Percentiles rank a stretch among this genome's conserved stretches.
phyloP scores from a whole-genome alignment of 2,888 invertebrate species.

The Elegia similella region DNA sequence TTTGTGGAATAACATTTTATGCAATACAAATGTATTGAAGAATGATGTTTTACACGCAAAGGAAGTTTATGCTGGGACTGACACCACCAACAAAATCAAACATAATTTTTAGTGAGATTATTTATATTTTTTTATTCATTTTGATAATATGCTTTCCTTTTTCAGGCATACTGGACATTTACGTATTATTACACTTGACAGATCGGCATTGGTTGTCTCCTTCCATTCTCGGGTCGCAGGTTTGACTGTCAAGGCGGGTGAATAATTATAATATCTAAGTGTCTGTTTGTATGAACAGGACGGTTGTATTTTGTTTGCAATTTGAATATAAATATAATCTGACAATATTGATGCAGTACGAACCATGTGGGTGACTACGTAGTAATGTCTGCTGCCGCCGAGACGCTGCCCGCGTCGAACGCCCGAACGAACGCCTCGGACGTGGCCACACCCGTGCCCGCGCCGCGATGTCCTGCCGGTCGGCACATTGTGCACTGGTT shows the following conservation, averaged over 20 bases:
- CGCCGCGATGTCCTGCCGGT: slow-evolving; percentile 18
- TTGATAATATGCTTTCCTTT: slow-evolving; percentile 4
- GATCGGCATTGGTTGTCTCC: not conserved
- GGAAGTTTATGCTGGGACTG: slow-evolving; percentile 7
- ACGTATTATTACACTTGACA: slow-evolving; percentile 9
- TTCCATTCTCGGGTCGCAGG: slow-evolving; percentile 2
- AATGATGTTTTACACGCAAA: slow-evolving; percentile 3
- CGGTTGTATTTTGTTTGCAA: not conserved
- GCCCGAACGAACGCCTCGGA: slow-evolving; percentile 19
- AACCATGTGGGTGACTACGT: slow-evolving; percentile 49
- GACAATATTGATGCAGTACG: slow-evolving; percentile 33
- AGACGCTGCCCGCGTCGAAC: slow-evolving; percentile 38
- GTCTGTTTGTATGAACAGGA: not conserved
- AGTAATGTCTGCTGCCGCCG: slow-evolving; percentile 57
- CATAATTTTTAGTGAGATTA: slow-evolving; percentile 10
- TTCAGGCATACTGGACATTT: slow-evolving; percentile 11
- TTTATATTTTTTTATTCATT: slow-evolving; percentile 1
- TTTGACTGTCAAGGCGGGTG: slow-evolving; percentile 11
- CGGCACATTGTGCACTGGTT: slow-evolving; percentile 94
- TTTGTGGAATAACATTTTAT: not conserved
- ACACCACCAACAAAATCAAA: slow-evolving; percentile 12
- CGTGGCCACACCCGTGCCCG: slow-evolving; percentile 15
- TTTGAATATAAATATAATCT: slow-evolving; percentile 3
- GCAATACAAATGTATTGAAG: slow-evolving; percentile 7
- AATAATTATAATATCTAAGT: not conserved